These are phyloP conservation scores for Poecile montanus DNA, from an alignment of 2,797 vertebrate species.

Conservation along the genomic window DNA sequence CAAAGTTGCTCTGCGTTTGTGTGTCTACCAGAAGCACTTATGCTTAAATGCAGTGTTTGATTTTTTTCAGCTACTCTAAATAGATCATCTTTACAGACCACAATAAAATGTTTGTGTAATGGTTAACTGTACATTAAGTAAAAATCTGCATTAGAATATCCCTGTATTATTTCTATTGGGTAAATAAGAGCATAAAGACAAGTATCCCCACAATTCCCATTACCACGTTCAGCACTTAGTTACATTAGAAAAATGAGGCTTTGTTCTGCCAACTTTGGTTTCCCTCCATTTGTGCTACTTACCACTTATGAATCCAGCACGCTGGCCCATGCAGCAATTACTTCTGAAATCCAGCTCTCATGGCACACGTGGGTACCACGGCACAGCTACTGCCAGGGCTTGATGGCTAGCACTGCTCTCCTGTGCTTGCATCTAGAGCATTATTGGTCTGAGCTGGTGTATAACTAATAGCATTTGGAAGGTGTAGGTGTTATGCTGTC, in stretches of 20 bases:
- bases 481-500: background rate
- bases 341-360: background rate
- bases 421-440: background rate
- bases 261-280: constrained; percentile 56
- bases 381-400: background rate
- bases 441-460: background rate
- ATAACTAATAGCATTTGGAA: background rate
- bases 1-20: background rate
- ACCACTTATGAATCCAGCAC: background rate
- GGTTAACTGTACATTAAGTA: constrained; percentile 59
- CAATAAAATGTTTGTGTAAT: constrained; percentile 53
- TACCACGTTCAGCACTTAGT: constrained; percentile 42
- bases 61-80: constrained; percentile 21
- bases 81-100: constrained; percentile 54
- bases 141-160: constrained; percentile 38
- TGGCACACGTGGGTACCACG: background rate
- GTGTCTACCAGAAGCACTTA: background rate
- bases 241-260: constrained; percentile 49
- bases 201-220: constrained; percentile 59
- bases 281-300: constrained; percentile 26
- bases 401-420: background rate
- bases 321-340: background rate
- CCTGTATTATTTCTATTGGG: constrained; percentile 1
- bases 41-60: background rate
- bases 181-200: constrained; percentile 34